phyloP scores from a whole-genome alignment of 2,797 vertebrate genomes.

The Austrolebias charrua region DNA sequence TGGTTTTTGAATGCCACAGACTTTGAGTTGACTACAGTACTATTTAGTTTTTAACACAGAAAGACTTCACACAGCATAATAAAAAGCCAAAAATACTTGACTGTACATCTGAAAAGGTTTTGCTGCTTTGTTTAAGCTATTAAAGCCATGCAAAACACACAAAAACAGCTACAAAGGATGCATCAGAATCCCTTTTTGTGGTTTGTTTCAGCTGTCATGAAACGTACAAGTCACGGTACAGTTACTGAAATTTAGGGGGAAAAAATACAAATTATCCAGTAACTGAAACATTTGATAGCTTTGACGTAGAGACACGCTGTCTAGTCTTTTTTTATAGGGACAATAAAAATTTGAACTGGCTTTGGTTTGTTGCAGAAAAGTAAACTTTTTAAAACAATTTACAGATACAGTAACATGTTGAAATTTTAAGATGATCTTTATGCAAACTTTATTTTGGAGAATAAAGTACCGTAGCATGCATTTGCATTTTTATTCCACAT shows the following conservation, averaged over 20 bases:
- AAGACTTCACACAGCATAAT: not conserved
- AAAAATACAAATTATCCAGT: constrained; percentile 21
- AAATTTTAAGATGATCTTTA: not conserved
- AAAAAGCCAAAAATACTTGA: not conserved
- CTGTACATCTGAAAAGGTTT: constrained; percentile 32
- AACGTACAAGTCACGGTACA: constrained; percentile 4
- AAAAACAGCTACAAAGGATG: constrained; percentile 15
- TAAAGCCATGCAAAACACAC: constrained; percentile 20
- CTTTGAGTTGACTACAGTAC: not conserved
- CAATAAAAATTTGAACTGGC: constrained; percentile 6
- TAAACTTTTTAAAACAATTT: too few relatives aligned
- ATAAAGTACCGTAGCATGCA: not conserved
- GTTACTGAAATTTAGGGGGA: constrained; percentile 4
- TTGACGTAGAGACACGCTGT: constrained; percentile 3
- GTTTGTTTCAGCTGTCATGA: constrained; percentile 25
- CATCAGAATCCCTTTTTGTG: constrained; percentile 19
- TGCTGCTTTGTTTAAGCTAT: not conserved
- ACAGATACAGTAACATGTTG: not conserved
- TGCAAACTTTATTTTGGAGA: not conserved
- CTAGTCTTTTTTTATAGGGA: not conserved
- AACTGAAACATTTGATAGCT: constrained; percentile 16
- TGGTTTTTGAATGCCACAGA: constrained; percentile 24
- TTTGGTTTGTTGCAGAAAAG: not conserved
- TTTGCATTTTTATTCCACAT: not conserved
- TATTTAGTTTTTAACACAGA: constrained; percentile 6